Conservation (phyloP, 2,113 vertebrate genomes). For the Neodon shergylaensis region DNA sequence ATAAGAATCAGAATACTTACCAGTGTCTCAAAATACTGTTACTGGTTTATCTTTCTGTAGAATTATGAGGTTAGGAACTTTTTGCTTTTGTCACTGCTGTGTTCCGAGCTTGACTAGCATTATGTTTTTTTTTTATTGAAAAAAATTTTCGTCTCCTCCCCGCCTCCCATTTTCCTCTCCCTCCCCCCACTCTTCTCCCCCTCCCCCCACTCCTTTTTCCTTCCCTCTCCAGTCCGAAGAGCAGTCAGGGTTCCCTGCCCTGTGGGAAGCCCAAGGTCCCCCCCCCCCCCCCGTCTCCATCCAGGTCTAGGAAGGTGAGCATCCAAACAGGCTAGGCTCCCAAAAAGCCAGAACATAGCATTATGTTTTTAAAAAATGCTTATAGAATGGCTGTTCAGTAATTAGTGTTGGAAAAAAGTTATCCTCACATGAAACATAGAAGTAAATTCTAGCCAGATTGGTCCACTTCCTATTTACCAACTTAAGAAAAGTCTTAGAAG, state of each 20-base stretch:
- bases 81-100: neutral
- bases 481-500: neutral
- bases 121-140: neutral
- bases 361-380: neutral
- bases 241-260: too few species aligned
- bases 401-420: neutral
- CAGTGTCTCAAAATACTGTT: neutral
- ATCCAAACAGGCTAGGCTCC: too few species aligned
- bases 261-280: too few species aligned
- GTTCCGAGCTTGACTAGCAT: neutral
- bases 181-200: too few species aligned
- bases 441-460: neutral
- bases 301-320: too few species aligned
- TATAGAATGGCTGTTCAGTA: neutral
- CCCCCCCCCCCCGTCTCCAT: too few species aligned
- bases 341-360: neutral
- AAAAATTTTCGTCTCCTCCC: too few species aligned
- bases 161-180: too few species aligned
- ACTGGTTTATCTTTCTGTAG: neutral
- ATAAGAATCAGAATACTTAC: neutral
- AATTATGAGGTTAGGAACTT: neutral
- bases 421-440: neutral
- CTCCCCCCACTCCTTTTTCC: too few species aligned
- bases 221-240: too few species aligned
- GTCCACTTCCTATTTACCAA: neutral